Evolutionary conservation across 2,888 invertebrate genomes (phyloP).

Genomic region (Drosophila formosana): DNA sequence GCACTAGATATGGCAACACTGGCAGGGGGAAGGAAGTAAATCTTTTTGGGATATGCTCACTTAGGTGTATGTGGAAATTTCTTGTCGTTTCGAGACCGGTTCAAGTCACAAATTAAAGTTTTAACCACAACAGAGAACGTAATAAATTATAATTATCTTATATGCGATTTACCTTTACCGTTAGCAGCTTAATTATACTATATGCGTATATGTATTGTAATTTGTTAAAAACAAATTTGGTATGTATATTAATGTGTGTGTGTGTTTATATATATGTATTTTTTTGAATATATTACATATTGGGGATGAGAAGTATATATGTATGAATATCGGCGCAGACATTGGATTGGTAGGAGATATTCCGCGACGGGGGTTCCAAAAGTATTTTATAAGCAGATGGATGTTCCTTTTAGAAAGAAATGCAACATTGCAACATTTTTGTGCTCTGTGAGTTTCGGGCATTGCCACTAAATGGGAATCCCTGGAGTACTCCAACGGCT

Average conservation of each 20-base stretch:
- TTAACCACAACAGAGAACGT: slow-evolving; percentile 21
- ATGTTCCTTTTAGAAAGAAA: slow-evolving; percentile 24
- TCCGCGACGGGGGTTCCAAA: slow-evolving; percentile 15
- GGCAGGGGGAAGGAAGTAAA: neutral
- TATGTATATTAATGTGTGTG: slow-evolving; percentile 44
- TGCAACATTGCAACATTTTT: slow-evolving; percentile 23
- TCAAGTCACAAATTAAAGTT: slow-evolving; percentile 1
- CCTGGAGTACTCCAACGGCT: slow-evolving; percentile 30
- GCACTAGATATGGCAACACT: neutral
- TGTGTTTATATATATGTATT: slow-evolving; percentile 36
- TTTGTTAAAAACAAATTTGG: slow-evolving; percentile 56
- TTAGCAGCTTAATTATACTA: slow-evolving; percentile 62
- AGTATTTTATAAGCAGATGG: slow-evolving; percentile 30
- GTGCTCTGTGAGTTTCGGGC: slow-evolving; percentile 24
- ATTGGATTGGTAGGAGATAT: slow-evolving; percentile 9
- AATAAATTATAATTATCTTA: slow-evolving; percentile 46
- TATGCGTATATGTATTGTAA: slow-evolving; percentile 33
- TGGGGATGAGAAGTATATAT: slow-evolving; percentile 12
- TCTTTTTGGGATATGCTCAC: slow-evolving; percentile 4
- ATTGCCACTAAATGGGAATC: slow-evolving; percentile 29
- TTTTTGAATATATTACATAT: slow-evolving; percentile 45
- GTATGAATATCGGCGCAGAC: slow-evolving; percentile 13
- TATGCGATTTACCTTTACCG: slow-evolving; percentile 56
- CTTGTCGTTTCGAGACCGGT: slow-evolving; percentile 34
- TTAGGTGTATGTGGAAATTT: slow-evolving; percentile 22